phyloP scores from a whole-genome alignment of 2,113 vertebrate genomes.

The Thunnus thynnus region DNA sequence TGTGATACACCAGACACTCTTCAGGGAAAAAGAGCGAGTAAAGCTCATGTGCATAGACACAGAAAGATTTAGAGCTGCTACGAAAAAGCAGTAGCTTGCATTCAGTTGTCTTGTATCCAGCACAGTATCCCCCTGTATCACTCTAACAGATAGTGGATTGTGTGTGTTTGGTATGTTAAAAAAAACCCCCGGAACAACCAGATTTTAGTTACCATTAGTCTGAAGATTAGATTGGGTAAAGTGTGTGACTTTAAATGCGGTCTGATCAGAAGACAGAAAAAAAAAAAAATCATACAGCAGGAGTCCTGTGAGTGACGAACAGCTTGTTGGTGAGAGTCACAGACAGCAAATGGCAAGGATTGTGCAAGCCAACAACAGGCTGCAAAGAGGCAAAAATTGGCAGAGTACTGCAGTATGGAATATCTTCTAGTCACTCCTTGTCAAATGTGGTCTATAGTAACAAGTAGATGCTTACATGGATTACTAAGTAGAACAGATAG shows the following conservation, averaged over 20 bases:
- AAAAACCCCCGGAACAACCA: not conserved
- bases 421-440: constrained; percentile 4
- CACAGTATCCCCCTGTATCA: not conserved
- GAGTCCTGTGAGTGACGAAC: constrained; percentile 59
- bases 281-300: constrained; percentile 23
- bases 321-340: constrained; percentile 50
- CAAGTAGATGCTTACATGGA: not conserved
- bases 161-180: constrained; percentile 14
- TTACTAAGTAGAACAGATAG: not conserved
- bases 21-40: constrained; percentile 12
- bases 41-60: constrained; percentile 10
- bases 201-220: not conserved
- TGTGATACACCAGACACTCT: constrained; percentile 31
- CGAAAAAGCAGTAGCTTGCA: constrained; percentile 31
- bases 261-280: constrained; percentile 5
- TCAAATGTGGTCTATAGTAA: constrained; percentile 18
- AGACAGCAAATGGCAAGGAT: constrained; percentile 17
- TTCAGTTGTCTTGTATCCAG: constrained; percentile 9
- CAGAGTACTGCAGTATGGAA: not conserved
- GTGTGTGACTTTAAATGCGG: constrained; percentile 4
- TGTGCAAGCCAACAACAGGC: constrained; percentile 30
- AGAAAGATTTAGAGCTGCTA: constrained; percentile 16
- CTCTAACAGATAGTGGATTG: not conserved
- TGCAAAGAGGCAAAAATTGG: constrained; percentile 43
- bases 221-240: not conserved